Conservation (phyloP, 1,140 invertebrate species). For the Ctenoplectra terminalis region DNA sequence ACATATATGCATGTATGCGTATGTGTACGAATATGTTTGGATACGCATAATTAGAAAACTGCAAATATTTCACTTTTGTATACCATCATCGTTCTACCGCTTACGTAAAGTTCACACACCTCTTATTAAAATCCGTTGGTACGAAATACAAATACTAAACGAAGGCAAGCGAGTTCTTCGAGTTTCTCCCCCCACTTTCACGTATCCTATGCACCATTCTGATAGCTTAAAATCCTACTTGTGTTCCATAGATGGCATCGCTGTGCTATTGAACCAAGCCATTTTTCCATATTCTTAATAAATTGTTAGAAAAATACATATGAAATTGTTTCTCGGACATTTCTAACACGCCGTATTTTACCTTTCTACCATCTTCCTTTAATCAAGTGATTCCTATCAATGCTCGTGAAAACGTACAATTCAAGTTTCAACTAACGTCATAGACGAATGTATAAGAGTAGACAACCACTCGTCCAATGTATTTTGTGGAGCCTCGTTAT, state of each 20-base stretch:
- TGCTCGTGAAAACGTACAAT: too few species aligned
- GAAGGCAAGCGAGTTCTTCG: too few species aligned
- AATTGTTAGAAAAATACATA: background rate
- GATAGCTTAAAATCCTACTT: background rate
- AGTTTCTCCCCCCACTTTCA: too few species aligned
- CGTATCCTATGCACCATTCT: too few species aligned
- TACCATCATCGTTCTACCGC: background rate
- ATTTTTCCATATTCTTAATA: background rate
- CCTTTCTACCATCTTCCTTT: too few species aligned
- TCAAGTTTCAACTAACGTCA: too few species aligned
- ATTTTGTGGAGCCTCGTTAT: too few species aligned
- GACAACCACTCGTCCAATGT: too few species aligned
- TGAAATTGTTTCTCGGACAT: background rate
- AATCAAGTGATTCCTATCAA: too few species aligned
- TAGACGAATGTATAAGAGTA: too few species aligned
- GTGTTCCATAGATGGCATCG: background rate
- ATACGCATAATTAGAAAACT: background rate
- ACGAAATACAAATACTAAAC: too few species aligned
- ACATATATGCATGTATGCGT: background rate
- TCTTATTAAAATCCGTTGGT: background rate
- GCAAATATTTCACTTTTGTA: background rate
- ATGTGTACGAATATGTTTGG: background rate
- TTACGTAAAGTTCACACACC: background rate
- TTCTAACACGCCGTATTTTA: background rate
- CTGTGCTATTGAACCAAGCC: background rate